These are phyloP conservation scores for Dolichopus griseipennis DNA, from an alignment of 2,888 invertebrate species.

Conservation along the genomic window DNA sequence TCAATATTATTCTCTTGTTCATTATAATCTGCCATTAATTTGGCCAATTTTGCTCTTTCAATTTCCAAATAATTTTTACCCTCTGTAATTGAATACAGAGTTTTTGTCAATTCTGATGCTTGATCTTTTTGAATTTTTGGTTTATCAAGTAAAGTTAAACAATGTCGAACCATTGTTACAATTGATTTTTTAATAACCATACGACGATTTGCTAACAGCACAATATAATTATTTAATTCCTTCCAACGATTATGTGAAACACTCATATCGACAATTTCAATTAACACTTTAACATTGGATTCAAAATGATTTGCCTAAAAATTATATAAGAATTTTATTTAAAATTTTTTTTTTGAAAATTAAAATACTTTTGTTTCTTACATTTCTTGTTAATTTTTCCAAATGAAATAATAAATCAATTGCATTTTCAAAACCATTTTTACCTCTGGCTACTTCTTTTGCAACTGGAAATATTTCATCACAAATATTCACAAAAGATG, in stretches of 20 bases:
- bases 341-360: too few species aligned
- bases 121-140: conserved; percentile 74
- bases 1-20: conserved; percentile 67
- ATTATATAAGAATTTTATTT: too few species aligned
- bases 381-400: conserved; percentile 19
- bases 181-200: conserved; percentile 89
- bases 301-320: conserved; percentile 57
- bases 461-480: background rate
- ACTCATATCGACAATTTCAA: conserved; percentile 78
- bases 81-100: conserved; percentile 79
- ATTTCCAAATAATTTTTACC: conserved; percentile 98
- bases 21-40: conserved; percentile 67
- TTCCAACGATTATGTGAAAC: conserved; percentile 80
- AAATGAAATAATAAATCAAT: conserved; percentile 18
- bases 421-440: conserved; percentile 15
- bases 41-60: conserved; percentile 84
- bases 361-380: background rate
- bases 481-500: background rate
- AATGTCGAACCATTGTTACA: conserved; percentile 86
- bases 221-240: conserved; percentile 78
- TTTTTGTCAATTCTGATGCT: conserved; percentile 83
- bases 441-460: background rate
- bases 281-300: conserved; percentile 78
- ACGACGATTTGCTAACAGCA: conserved; percentile 71
- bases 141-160: conserved; percentile 69